Evolutionary conservation across 2,797 vertebrate genomes (phyloP).

Genomic region (Halcyon leucocephala): DNA sequence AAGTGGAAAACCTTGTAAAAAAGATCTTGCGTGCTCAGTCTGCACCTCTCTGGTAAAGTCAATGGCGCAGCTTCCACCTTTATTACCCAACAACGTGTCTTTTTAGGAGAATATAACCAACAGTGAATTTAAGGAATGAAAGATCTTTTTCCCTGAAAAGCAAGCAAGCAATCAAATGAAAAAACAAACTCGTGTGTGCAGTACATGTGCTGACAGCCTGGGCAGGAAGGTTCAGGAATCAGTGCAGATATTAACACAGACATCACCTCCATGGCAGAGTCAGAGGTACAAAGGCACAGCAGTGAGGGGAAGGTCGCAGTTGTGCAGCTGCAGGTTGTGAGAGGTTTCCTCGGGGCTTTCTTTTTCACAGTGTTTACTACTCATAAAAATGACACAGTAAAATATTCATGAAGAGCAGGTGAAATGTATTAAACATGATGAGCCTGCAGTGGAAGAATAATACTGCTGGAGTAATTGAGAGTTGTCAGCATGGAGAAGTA

Average conservation of each 20-base stretch:
- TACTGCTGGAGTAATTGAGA: neutral
- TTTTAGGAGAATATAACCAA: neutral
- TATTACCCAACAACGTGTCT: neutral
- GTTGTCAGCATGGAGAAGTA: neutral
- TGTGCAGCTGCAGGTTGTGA: neutral
- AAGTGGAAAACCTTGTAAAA: neutral
- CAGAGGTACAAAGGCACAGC: neutral
- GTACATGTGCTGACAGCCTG: too few relatives aligned
- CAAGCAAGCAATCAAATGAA: neutral
- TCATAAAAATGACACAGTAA: slow-evolving; percentile 8
- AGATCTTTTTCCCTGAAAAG: neutral
- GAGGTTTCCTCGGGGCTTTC: slow-evolving; percentile 13
- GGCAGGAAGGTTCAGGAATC: neutral
- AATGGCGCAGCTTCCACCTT: neutral
- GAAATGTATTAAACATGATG: slow-evolving; percentile 1
- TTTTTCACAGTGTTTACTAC: slow-evolving; percentile 15
- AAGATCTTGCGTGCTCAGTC: neutral
- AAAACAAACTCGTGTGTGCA: neutral
- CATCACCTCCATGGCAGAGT: neutral
- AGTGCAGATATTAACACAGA: neutral
- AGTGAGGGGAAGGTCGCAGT: neutral
- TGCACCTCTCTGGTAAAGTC: neutral
- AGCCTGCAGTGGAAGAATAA: neutral
- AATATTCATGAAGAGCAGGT: slow-evolving; percentile 44
- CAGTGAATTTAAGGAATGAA: neutral